Percentiles rank a stretch among this genome's conserved stretches.
phyloP scores from a whole-genome alignment of 2,113 vertebrate species.

The Noctilio leporinus region DNA sequence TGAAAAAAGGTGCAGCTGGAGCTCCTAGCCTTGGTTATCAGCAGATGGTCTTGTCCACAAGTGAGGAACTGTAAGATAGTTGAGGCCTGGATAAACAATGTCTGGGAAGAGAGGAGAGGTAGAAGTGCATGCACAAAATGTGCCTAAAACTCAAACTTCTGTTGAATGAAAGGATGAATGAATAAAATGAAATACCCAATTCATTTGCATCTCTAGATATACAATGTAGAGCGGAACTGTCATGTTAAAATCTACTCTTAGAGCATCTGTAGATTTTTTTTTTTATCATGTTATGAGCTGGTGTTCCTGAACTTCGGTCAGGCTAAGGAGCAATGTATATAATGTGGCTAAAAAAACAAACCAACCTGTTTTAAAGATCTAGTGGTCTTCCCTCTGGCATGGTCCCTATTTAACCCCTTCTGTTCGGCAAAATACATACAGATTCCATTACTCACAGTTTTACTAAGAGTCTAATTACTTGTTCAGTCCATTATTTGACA shows the following conservation, averaged over 20 bases:
- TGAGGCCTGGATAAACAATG: background rate
- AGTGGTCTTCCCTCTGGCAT: background rate
- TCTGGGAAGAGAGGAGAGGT: background rate
- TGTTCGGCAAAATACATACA: background rate
- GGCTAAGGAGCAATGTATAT: background rate
- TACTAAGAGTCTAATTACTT: background rate
- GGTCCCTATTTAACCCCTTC: background rate
- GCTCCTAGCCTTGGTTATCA: background rate
- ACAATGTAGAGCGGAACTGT: background rate
- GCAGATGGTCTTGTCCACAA: background rate
- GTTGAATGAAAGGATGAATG: background rate
- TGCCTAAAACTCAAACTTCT: background rate
- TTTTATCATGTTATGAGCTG: background rate
- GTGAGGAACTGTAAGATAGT: background rate
- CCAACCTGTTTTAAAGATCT: background rate
- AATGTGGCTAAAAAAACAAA: background rate
- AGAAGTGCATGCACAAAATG: background rate
- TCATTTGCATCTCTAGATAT: background rate
- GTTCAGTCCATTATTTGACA: background rate
- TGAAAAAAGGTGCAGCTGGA: background rate
- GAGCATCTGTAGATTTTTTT: background rate
- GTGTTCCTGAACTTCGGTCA: background rate
- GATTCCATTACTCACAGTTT: background rate
- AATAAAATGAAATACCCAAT: background rate
- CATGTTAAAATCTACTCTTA: background rate